Base-by-base conservation (phyloP, 2,797 vertebrate species). In the Sitta carolinensis region DNA sequence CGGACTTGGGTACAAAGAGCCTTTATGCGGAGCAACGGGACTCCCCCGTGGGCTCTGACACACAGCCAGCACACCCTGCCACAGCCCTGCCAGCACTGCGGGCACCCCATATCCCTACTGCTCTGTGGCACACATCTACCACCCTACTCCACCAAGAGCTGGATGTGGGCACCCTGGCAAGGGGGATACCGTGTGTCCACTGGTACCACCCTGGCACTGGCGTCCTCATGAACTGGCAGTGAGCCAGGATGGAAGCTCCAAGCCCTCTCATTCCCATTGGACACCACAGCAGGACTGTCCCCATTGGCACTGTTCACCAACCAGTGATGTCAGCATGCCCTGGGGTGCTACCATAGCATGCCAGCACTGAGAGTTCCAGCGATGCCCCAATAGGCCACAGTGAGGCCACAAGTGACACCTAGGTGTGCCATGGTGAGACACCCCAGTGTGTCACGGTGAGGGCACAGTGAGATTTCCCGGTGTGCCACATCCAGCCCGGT, bases 331-430 rank as follows among this genome's bases (percentile, higher is more conserved):
- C 14, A 32, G 26, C 29, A 13, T 0, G 0, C 25, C 27, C 29
- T 10, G 17, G 43, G 30, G 5, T 43, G 45, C 34, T 36, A 32
- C 45, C 0, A 0, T 21, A 0, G 0, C 5, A 18, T 12, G 26
- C 19, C 9, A 15, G 25, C 54, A 29, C 48, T 13, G 34, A 22
- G 32, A 34, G 47, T 21, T 34, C 48, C 19, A 15, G 40, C 3
- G 21, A 72, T 38, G 52, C 20, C 45, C 36, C 29, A 30, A 6
- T 5, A 45, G 9, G 50, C 18, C 57, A 36, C 9, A 25, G 48
- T 6, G 9, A 74, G 62, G 47, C 34, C 68, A 42, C 34, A 74
- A 30, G 36, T 18, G 13, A 57, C 42, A 43, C 17, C 5, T 34
- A 8, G 13, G 11, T 25, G 14, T 26, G 57, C 30, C 64, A 55